Percentiles rank a stretch among this genome's conserved stretches.
Conservation (phyloP, 2,888 invertebrate genomes). For the Incurvaria masculella region DNA sequence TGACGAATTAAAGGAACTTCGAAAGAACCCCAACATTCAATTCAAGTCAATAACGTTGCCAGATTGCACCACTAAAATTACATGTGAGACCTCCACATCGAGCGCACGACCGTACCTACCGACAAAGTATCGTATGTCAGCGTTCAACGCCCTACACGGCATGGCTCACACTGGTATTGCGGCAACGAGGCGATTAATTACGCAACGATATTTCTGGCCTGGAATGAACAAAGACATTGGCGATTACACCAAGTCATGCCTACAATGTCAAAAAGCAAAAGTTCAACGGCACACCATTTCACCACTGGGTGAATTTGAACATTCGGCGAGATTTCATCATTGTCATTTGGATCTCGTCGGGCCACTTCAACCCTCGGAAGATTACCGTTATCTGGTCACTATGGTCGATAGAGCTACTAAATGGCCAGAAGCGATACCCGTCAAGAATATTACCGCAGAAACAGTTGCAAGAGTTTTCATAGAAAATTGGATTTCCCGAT, state of each 20-base stretch:
- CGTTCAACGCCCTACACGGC: constrained; percentile 2
- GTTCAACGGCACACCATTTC: not conserved
- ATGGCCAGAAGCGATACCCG: constrained; percentile 17
- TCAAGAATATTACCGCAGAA: constrained; percentile 17
- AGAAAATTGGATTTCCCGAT: constrained; percentile 8
- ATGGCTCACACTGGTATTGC: too few species aligned
- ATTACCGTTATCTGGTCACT: constrained; percentile 16
- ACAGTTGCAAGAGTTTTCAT: constrained; percentile 12
- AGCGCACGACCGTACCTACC: not conserved
- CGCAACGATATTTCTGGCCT: too few species aligned
- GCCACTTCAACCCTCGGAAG: constrained; percentile 9
- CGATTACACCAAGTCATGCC: not conserved
- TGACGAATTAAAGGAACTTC: constrained; percentile 1
- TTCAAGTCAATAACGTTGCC: not conserved
- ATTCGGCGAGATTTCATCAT: constrained; percentile 3
- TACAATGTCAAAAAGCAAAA: not conserved
- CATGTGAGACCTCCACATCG: not conserved
- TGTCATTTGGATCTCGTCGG: constrained; percentile 8
- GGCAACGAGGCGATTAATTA: too few species aligned
- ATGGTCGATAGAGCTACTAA: constrained; percentile 17
- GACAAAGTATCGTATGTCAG: not conserved
- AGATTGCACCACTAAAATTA: not conserved
- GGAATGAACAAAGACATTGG: too few species aligned
- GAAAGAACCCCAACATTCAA: not conserved
- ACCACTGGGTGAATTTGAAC: not conserved